Base-by-base conservation (phyloP, 2,113 vertebrate genomes). In the Nestor notabilis region DNA sequence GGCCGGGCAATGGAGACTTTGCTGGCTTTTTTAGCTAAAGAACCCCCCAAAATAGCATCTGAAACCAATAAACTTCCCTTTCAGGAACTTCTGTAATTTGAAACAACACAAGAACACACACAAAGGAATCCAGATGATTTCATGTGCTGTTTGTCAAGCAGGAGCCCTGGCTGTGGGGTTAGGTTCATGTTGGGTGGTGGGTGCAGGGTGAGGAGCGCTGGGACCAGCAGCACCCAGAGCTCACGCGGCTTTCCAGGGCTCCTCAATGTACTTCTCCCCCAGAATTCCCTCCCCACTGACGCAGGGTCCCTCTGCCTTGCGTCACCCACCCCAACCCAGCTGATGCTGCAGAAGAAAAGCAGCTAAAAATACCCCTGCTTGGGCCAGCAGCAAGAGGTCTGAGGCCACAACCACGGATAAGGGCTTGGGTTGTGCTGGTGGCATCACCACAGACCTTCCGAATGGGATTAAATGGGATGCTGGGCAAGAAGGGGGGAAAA, bases 21-120 rank as follows among this genome's bases (percentile, higher is more conserved):
- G 89, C 49, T 28, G 72, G 55, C 65, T 71, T 90, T 80, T 53
- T 66, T 33, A 81, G 81, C 44, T 91, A 46, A 95, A 96, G 86
- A 83, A 89, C 70, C 84, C 89, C 94, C 94, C 37, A 68, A 85
- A 97, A 97, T 96, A 97, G 95, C 65, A 96, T 87, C 95, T 96
- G 96, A 97, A 97, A 97, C 96, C 91, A 94, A 96, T 91, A 97
- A 97, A 97, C 96, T 96, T 97, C 96, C 96, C 96, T 95, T 95
- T 96, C 94, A 96, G 93, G 95, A 97, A 94, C 96, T 96, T 96
- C 95, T 96, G 96, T 97, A 96, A 97, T 97, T 94, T 96, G 91
- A 95, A 96, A 83, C 93, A 93, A 77, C 49, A 88, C 44, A 74
- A 94, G 78, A 94, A 84, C 35, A 94, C 47, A 52, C 41, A 60